These are phyloP conservation scores for Zapornia atra DNA, from an alignment of 2,113 vertebrate species.

Conservation along the genomic window DNA sequence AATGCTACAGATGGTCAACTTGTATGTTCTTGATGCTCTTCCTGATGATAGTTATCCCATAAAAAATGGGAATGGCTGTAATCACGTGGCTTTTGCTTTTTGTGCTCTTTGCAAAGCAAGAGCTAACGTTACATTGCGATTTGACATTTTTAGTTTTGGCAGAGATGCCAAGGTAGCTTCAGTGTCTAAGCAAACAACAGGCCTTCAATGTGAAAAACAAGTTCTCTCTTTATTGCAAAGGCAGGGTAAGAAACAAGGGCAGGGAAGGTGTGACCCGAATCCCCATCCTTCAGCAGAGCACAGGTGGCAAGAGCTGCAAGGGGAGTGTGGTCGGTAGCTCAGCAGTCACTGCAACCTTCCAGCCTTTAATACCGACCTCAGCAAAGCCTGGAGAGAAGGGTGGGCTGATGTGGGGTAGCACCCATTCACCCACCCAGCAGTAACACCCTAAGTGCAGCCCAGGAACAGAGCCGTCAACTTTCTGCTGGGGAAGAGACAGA, in stretches of 20 bases:
- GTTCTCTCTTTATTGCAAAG: not conserved
- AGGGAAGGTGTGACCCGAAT: not conserved
- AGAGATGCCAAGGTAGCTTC: not conserved
- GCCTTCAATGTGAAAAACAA: rapidly evolving
- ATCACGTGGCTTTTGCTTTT: not conserved
- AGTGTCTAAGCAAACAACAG: not conserved
- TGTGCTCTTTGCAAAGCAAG: not conserved
- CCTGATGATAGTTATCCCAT: not conserved
- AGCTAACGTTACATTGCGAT: not conserved
- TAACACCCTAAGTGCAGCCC: rapidly evolving
- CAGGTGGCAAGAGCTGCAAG: not conserved
- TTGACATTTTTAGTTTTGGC: not conserved
- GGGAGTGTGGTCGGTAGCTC: rapidly evolving
- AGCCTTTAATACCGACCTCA: not conserved
- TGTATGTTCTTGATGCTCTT: not conserved
- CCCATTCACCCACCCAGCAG: not conserved
- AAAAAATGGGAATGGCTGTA: not conserved
- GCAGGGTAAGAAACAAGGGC: not conserved
- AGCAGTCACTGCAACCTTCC: not conserved
- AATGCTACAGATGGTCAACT: not conserved
- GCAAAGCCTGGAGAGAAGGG: not conserved
- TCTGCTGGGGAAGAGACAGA: not conserved
- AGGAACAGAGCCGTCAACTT: not conserved
- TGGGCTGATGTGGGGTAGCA: not conserved
- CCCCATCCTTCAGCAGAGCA: too few species aligned